A percentile compares a stretch with the other conserved stretches of the same genome.
phyloP scores from a whole-genome alignment of 2,888 invertebrate genomes.

The Ophion costatus region DNA sequence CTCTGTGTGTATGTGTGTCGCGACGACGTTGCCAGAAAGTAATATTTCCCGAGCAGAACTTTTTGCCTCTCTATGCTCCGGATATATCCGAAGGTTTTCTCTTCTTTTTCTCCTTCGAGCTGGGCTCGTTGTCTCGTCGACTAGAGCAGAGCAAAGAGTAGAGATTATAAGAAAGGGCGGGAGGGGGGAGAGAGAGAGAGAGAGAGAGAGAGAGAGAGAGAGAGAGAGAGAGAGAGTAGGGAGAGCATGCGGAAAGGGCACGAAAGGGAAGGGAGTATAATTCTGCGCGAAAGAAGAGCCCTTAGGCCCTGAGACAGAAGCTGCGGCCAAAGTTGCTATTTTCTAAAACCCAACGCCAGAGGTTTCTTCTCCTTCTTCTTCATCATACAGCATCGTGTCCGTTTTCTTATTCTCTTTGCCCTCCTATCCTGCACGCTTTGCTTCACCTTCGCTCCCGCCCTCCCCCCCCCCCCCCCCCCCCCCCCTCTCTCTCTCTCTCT shows the following conservation, averaged over 20 bases:
- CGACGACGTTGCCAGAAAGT: constrained; percentile 45
- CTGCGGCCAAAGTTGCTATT: constrained; percentile 57
- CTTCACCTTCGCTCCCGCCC: not conserved
- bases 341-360: constrained; percentile 32
- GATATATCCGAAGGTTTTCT: constrained; percentile 45
- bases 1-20: not conserved
- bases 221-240: not conserved
- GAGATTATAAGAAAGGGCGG: constrained; percentile 23
- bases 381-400: constrained; percentile 12
- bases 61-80: constrained; percentile 44
- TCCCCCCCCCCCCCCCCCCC: not conserved
- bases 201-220: constrained; percentile 7
- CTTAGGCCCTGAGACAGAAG: constrained; percentile 57
- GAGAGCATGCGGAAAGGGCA: constrained; percentile 7
- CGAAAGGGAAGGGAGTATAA: constrained; percentile 19
- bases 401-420: constrained; percentile 9
- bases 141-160: constrained; percentile 44
- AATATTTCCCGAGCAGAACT: constrained; percentile 60
- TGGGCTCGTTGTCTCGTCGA: constrained; percentile 38
- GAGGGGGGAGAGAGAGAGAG: not conserved
- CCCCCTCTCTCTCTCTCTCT: constrained; percentile 4
- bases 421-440: not conserved
- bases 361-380: constrained; percentile 29
- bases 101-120: constrained; percentile 8
- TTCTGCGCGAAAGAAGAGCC: constrained; percentile 44